Base-by-base conservation (phyloP, 1,140 invertebrate species). In the Araneus ventricosus region DNA sequence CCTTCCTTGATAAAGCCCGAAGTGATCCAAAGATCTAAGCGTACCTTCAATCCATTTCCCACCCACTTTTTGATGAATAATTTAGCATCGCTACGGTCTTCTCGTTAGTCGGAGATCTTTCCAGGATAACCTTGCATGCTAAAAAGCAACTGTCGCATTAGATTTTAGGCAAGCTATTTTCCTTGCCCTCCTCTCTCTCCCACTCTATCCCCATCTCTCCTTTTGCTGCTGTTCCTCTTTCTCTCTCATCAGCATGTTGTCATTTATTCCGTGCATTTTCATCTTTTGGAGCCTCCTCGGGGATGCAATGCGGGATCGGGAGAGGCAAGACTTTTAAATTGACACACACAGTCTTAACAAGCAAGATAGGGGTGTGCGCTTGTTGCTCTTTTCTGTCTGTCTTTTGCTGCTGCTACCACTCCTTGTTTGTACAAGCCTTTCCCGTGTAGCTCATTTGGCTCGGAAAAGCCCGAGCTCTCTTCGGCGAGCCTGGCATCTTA, bases 121-220 rank as follows among this genome's bases (percentile, higher is more conserved):
- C 37, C 41, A 20, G 37, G 34, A 70, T 92, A 86, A 79, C 88
- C 80, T 82, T 82, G 75, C 67, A 82, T 82, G 88, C 61, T 93
- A 93, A 93, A 93, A 93, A 93, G 91, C 91, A 88, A 59, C 91
- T 93, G 91, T 93, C 91, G 91, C 91, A 93, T 93, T 93, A 93
- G 91, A 93, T 93, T 93, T 93, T 93, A 93, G 91, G 91, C 84
- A 92, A 92, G 90, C 90, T 92, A 92, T 85, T 92, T 92, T 86
- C 63, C 79, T 57, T 84, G n/a, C 41, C 41, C 39, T 34, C 27
- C 41, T 59, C 84, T 17, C 70, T 52, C 41, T 20, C 27, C 30
- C 17, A 0, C 70, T 63, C 59, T n/a, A n/a, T n/a, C 59, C 59
- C 59, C 59, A 24, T 24, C 59, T n/a, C n/a, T 63, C 59, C 52